These are phyloP conservation scores for Chrysolina oricalcia DNA, from an alignment of 2,888 invertebrate species.

Conservation along the genomic window DNA sequence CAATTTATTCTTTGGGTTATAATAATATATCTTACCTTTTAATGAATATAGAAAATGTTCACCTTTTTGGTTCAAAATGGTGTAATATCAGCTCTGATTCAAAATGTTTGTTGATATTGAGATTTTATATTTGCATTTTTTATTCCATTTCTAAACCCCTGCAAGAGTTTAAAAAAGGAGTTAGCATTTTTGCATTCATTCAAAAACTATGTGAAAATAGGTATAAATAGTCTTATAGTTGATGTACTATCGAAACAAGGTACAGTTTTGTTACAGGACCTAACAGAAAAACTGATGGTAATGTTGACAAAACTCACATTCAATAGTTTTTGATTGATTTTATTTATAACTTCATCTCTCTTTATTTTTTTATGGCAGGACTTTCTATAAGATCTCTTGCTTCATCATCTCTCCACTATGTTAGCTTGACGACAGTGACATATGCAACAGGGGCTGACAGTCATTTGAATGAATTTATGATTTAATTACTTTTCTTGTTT, in stretches of 20 bases:
- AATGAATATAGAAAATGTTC: no score
- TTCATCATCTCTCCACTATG: not conserved
- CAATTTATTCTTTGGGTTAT: no score
- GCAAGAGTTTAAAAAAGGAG: not conserved
- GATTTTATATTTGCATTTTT: not conserved
- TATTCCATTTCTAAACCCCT: not conserved
- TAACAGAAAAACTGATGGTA: no score
- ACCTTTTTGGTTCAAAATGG: no score
- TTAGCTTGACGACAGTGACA: not conserved
- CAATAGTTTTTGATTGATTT: constrained; percentile 2
- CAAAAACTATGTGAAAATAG: not conserved
- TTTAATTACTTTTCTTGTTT: not conserved
- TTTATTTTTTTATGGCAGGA: not conserved
- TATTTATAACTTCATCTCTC: not conserved
- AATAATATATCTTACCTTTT: no score
- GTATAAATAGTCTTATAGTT: no score
- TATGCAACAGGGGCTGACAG: not conserved
- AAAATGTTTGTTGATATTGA: not conserved
- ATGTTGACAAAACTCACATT: not conserved
- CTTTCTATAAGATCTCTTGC: not conserved
- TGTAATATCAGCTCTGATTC: no score
- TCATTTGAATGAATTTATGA: no score
- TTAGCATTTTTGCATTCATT: not conserved
- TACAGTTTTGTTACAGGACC: no score
- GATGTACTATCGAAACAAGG: no score